Percentiles rank a stretch among this genome's conserved stretches.
Evolutionary conservation across 2,113 vertebrate species (phyloP).

Genomic region (Catagonus wagneri): DNA sequence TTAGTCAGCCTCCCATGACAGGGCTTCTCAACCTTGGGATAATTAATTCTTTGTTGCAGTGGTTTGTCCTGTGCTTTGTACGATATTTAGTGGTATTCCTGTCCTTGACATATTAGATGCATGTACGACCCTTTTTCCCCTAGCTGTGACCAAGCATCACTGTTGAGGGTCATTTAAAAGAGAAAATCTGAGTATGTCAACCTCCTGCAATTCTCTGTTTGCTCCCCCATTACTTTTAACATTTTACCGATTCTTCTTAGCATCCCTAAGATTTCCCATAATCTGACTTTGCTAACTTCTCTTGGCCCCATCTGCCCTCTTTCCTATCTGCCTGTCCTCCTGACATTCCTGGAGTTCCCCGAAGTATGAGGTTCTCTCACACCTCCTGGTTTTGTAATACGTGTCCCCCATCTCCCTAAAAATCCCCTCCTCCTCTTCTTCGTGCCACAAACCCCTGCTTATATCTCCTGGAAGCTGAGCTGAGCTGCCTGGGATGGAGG

Average conservation of each 20-base stretch:
- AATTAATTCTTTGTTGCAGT: background rate
- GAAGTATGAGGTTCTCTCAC: background rate
- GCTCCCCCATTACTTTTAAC: background rate
- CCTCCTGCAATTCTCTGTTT: background rate
- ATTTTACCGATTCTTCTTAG: background rate
- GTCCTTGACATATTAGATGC: background rate
- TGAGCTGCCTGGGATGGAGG: background rate
- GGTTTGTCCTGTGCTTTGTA: background rate
- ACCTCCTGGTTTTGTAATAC: background rate
- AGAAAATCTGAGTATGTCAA: background rate
- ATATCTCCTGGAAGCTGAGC: background rate
- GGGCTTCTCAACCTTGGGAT: background rate
- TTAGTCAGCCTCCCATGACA: background rate
- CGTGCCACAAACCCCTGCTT: background rate
- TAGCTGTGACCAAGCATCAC: background rate
- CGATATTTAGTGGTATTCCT: background rate
- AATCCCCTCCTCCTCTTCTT: background rate
- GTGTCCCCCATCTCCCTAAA: background rate
- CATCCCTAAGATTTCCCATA: background rate
- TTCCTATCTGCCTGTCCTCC: background rate
- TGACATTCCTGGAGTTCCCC: background rate
- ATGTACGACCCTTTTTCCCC: background rate
- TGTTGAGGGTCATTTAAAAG: background rate
- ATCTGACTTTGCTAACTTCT: background rate
- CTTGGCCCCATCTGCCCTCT: background rate